Evolutionary conservation across 2,797 vertebrate species (phyloP), one percentile per base, ranked within the genome.

Genomic region (Helostoma temminkii): DNA sequence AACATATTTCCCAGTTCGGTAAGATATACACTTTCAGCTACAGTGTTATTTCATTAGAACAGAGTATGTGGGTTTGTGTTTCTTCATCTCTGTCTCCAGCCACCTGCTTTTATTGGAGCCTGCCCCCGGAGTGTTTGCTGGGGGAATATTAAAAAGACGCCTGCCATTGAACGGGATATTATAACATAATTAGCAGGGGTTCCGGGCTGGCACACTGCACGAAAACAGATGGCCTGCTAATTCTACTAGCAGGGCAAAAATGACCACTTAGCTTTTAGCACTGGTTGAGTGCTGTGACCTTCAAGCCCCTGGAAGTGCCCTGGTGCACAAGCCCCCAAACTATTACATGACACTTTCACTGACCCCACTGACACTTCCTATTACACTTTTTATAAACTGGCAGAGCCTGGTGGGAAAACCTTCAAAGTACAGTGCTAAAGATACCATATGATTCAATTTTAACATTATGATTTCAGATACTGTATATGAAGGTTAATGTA

Each of bases 211-310:
- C 92, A 93, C 92, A 84, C 92, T 66, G 53, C 89, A 82, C 34
- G 87, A 94, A 92, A 96, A 94, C 96, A 97, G 96, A 98, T 97
- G 97, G 96, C 92, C 87, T 79, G 92, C 93, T 96, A 96, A 97
- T 97, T 97, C 95, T 96, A 96, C 97, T 96, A 96, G 93, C 93
- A 70, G 89, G 73, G 89, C 91, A 91, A 88, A 90, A 90, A 89
- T 95, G 96, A 93, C 95, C 93, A 92, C 92, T 81, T 93, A 87
- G 88, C 90, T 92, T 90, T 90, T 92, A 93, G 90, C 92, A 78
- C 84, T 84, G 86, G 80, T 74, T 7, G 79, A 90, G 92, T 74
- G 83, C 81, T 71, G 82, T 92, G 88, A 92, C 95, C 93, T 92
- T 93, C 93, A 94, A 81, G 82, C 87, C 84, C 68, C 77, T 73